phyloP scores from a whole-genome alignment of 2,797 vertebrate genomes.

The Eulemur coronatus region DNA sequence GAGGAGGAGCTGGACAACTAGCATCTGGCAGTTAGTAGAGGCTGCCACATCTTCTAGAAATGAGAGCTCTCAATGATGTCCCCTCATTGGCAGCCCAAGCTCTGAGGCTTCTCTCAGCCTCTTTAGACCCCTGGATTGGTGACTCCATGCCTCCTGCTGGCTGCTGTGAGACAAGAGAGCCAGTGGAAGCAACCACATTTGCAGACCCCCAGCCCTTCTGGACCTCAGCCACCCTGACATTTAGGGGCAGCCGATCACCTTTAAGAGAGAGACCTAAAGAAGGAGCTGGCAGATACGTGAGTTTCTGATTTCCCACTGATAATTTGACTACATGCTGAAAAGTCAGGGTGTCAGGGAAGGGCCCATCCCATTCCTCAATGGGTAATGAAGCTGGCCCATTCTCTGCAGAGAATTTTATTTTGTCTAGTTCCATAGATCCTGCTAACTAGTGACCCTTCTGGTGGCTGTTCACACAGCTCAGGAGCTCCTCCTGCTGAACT shows the following conservation, averaged over 20 bases:
- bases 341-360: neutral
- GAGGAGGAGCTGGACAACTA: neutral
- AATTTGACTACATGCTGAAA: neutral
- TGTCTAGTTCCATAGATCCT: neutral
- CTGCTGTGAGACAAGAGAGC: neutral
- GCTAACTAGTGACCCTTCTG: neutral
- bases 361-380: neutral
- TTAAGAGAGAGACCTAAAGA: neutral
- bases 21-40: neutral
- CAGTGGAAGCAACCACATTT: neutral
- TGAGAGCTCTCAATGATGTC: neutral
- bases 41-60: neutral
- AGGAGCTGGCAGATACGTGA: neutral
- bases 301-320: neutral
- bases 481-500: constrained; percentile 75
- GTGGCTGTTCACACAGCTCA: constrained; percentile 35
- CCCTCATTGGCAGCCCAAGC: neutral
- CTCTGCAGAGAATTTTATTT: neutral
- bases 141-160: neutral
- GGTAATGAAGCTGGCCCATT: neutral
- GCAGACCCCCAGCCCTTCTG: neutral
- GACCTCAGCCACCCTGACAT: neutral
- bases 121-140: neutral
- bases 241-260: neutral
- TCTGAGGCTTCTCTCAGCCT: neutral